Percentiles rank a stretch among this genome's conserved stretches.
Conservation (phyloP, 2,888 invertebrate species). For the Augochlorella aurata region DNA sequence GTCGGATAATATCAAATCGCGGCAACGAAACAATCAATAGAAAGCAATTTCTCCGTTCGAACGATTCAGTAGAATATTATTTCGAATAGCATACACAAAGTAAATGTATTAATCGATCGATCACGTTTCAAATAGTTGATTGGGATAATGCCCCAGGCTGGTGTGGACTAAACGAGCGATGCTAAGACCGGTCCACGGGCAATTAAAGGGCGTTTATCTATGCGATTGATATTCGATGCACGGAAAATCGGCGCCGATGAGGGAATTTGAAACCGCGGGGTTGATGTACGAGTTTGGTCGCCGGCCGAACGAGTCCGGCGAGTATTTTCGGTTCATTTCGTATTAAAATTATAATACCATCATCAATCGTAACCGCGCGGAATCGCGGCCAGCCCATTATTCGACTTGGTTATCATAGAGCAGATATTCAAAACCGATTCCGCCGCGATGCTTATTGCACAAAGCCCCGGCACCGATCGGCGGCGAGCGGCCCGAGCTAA, state of each 20-base stretch:
- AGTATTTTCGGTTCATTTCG: constrained; percentile 41
- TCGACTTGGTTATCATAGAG: constrained; percentile 37
- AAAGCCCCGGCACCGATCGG: constrained; percentile 21
- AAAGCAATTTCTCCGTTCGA: too few relatives aligned
- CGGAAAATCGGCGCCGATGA: background rate
- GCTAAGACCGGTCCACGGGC: background rate
- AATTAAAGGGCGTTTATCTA: constrained; percentile 28
- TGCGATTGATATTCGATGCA: constrained; percentile 23
- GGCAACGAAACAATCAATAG: too few relatives aligned
- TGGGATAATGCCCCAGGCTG: too few relatives aligned
- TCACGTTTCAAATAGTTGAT: too few relatives aligned
- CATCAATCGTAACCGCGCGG: constrained; percentile 34
- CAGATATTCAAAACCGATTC: constrained; percentile 49
- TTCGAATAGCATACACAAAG: too few relatives aligned
- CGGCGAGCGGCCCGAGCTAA: background rate
- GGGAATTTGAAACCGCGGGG: background rate
- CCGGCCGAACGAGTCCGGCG: background rate
- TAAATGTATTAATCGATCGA: too few relatives aligned
- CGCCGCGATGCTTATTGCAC: constrained; percentile 54
- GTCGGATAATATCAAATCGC: too few relatives aligned
- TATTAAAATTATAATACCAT: constrained; percentile 47
- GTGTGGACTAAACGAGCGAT: background rate
- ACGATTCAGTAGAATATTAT: too few relatives aligned
- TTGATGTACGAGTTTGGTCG: constrained; percentile 4
- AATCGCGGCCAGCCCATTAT: constrained; percentile 43